phyloP scores from a whole-genome alignment of 2,888 invertebrate genomes.

The Halictus ligatus region DNA sequence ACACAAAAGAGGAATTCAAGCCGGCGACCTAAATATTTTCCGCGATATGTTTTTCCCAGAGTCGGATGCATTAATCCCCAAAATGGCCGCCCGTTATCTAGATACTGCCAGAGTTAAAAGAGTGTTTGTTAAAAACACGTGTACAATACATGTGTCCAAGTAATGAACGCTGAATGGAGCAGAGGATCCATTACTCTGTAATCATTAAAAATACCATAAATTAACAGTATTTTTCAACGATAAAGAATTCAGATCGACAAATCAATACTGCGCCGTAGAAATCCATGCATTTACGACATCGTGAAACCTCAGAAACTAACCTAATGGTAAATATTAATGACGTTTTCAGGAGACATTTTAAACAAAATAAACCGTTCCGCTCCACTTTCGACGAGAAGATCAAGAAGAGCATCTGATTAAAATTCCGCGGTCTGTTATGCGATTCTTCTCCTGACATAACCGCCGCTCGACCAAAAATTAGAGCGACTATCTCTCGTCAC shows the following conservation, averaged over 20 bases:
- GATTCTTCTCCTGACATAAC: background rate
- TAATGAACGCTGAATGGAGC: no score
- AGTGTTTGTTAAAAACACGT: background rate
- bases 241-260: no score
- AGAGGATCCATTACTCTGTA: no score
- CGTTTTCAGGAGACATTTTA: no score
- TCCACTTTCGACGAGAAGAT: background rate
- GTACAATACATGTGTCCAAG: no score
- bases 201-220: no score
- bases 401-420: background rate
- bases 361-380: no score
- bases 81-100: background rate
- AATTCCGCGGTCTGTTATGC: background rate
- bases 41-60: background rate
- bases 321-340: no score
- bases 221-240: no score
- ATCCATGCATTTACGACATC: no score
- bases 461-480: background rate
- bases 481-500: background rate
- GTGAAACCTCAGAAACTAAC: no score
- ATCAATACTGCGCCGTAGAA: no score
- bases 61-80: background rate
- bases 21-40: constrained; percentile 5
- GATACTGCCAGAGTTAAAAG: background rate
- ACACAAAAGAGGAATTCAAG: background rate